phyloP scores from a whole-genome alignment of 2,797 vertebrate species.

The Glossophaga mutica region DNA sequence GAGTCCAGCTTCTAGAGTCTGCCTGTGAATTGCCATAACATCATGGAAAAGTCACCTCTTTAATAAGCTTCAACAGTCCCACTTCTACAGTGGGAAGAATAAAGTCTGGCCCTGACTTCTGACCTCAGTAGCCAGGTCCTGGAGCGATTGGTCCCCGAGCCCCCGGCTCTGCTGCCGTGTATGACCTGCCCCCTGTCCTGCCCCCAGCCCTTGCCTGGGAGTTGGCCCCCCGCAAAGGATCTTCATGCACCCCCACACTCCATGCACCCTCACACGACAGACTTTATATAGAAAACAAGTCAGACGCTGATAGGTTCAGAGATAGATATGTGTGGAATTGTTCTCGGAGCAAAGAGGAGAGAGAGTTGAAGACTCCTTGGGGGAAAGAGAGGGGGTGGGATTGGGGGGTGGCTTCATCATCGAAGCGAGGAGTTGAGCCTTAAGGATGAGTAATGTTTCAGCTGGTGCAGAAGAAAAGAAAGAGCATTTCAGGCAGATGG shows the following conservation, averaged over 20 bases:
- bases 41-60: not conserved
- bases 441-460: slow-evolving; percentile 1
- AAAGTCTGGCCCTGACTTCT: not conserved
- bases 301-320: slow-evolving; percentile 25
- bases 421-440: not conserved
- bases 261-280: not conserved
- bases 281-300: slow-evolving; percentile 9
- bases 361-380: not conserved
- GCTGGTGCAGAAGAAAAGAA: not conserved
- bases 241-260: not conserved
- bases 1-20: not conserved
- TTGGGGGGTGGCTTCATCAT: not conserved
- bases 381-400: not conserved
- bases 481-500: not conserved
- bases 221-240: not conserved
- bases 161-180: not conserved
- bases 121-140: not conserved
- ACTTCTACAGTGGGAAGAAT: not conserved
- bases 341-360: slow-evolving; percentile 10
- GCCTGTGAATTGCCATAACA: fast-evolving
- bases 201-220: not conserved
- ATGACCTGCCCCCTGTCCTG: too few relatives aligned
- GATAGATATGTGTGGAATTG: slow-evolving; percentile 29
- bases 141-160: not conserved
- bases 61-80: not conserved